Evolutionary conservation across 2,797 vertebrate genomes (phyloP).

Genomic region (Myotis planiceps): DNA sequence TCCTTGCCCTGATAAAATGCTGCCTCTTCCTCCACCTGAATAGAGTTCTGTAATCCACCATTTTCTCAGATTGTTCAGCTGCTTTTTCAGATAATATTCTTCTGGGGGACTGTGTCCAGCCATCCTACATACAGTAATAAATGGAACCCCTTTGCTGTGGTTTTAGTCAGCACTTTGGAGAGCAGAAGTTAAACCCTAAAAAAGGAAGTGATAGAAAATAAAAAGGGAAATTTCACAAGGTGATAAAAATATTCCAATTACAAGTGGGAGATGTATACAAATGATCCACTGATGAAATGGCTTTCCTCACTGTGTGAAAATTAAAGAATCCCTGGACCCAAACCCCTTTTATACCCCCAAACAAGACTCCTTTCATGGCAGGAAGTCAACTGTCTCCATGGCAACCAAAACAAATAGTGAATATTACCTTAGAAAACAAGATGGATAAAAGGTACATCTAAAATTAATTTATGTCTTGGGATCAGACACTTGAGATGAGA

Average conservation of each 20-base stretch:
- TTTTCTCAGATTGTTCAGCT: constrained; percentile 74
- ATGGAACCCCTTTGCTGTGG: constrained; percentile 67
- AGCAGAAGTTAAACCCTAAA: constrained; percentile 66
- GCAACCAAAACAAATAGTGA: constrained; percentile 87
- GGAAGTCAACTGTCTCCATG: constrained; percentile 87
- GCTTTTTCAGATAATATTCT: constrained; percentile 74
- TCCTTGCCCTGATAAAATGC: constrained; percentile 62
- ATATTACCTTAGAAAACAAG: constrained; percentile 82
- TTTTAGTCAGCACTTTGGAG: constrained; percentile 70
- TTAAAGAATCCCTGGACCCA: constrained; percentile 81
- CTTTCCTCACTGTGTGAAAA: constrained; percentile 83
- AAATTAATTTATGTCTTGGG: constrained; percentile 87
- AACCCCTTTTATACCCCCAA: constrained; percentile 80
- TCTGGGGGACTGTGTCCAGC: constrained; percentile 66
- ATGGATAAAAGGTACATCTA: constrained; percentile 86
- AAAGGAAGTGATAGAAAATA: constrained; percentile 54
- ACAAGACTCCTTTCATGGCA: constrained; percentile 79
- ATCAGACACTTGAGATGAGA: constrained; percentile 85
- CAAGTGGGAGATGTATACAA: constrained; percentile 61
- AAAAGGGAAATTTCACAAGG: constrained; percentile 70
- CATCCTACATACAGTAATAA: constrained; percentile 75
- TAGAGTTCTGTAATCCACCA: constrained; percentile 62
- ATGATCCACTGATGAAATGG: constrained; percentile 80
- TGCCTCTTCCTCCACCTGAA: constrained; percentile 53
- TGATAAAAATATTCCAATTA: constrained; percentile 76